Conservation (phyloP, 2,113 vertebrate species). For the Hemiscyllium ocellatum region DNA sequence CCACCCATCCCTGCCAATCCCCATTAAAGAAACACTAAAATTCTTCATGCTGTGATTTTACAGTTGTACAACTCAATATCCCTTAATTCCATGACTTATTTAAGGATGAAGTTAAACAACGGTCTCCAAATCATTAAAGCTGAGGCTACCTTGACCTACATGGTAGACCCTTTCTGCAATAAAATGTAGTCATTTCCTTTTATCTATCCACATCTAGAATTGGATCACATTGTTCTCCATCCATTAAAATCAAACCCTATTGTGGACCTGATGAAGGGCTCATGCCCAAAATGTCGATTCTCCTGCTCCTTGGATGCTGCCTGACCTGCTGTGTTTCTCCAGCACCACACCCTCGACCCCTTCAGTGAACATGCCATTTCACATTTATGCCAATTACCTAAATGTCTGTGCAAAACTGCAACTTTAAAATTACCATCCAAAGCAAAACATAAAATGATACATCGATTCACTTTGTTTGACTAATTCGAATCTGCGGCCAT, state of each 20-base stretch:
- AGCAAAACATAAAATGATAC: neutral
- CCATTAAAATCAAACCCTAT: neutral
- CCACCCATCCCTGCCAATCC: neutral
- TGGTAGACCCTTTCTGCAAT: neutral
- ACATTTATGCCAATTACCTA: neutral
- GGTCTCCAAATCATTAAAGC: neutral
- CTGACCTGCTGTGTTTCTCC: too few relatives aligned
- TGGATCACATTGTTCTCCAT: neutral
- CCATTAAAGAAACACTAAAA: neutral
- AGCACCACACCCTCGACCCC: neutral
- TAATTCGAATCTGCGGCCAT: neutral
- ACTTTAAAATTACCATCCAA: constrained; percentile 6
- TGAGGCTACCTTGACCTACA: neutral
- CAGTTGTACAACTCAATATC: neutral
- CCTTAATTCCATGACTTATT: neutral
- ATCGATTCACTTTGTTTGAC: neutral
- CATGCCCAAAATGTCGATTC: too few relatives aligned
- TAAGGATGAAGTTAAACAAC: neutral
- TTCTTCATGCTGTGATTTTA: neutral
- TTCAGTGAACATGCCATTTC: too few relatives aligned
- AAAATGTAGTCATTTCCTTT: neutral
- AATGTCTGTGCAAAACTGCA: neutral
- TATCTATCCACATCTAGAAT: neutral
- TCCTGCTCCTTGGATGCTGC: too few relatives aligned
- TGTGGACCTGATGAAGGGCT: too few relatives aligned